Percentiles rank a stretch among this genome's conserved stretches.
phyloP scores from a whole-genome alignment of 2,797 vertebrate species.

The Mionectes olivaceus region DNA sequence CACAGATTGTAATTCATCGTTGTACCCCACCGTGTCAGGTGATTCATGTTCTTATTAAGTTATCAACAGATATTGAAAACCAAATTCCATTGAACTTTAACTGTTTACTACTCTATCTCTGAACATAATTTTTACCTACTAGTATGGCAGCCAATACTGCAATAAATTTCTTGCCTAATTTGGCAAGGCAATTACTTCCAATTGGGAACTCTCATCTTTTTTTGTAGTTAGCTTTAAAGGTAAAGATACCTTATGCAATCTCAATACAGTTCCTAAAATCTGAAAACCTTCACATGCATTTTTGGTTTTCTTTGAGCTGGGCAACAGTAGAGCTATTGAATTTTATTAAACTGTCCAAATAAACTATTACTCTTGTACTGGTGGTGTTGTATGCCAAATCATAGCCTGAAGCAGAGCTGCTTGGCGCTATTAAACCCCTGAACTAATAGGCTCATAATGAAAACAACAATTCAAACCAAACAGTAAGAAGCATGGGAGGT shows the following conservation, averaged over 20 bases:
- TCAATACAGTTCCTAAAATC: not conserved
- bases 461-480: conserved; percentile 15
- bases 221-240: not conserved
- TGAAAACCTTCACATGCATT: not conserved
- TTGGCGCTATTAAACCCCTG: not conserved
- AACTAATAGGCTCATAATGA: conserved; percentile 1
- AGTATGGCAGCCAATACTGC: not conserved
- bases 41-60: not conserved
- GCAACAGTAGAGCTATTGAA: not conserved
- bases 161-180: not conserved
- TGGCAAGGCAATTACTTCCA: not conserved
- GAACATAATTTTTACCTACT: not conserved
- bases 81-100: not conserved
- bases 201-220: not conserved
- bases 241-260: not conserved
- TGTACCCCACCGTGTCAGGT: not conserved
- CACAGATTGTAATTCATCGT: not conserved
- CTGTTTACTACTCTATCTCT: not conserved
- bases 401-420: not conserved
- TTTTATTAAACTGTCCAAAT: conserved; percentile 7
- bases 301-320: not conserved
- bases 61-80: not conserved
- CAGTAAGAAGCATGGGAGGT: not conserved
- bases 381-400: not conserved
- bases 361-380: not conserved